phyloP scores from a whole-genome alignment of 2,113 vertebrate genomes.

The Galemys pyrenaicus region DNA sequence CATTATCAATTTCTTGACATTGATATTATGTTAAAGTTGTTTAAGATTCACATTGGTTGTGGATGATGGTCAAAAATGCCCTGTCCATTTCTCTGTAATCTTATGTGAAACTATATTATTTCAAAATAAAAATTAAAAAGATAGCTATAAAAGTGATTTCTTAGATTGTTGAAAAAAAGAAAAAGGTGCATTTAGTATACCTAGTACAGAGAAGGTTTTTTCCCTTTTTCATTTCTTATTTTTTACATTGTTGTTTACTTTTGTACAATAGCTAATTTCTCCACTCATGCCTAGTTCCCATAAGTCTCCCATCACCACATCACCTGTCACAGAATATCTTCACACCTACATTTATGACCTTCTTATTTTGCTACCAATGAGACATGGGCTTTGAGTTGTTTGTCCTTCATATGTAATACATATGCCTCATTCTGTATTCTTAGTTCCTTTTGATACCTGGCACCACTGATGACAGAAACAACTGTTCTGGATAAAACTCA shows the following conservation, averaged over 20 bases:
- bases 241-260: no score
- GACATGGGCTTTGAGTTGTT: neutral
- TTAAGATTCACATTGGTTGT: neutral
- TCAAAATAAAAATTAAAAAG: neutral
- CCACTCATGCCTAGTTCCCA: no score
- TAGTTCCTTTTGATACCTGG: neutral
- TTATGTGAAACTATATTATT: neutral
- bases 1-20: neutral
- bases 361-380: neutral
- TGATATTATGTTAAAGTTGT: neutral
- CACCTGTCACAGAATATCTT: neutral
- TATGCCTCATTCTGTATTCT: neutral
- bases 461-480: neutral
- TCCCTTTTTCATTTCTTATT: no score
- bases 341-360: neutral
- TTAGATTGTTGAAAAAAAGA: neutral
- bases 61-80: neutral
- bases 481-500: neutral
- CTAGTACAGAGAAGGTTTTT: neutral
- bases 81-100: neutral
- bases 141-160: neutral
- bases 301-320: no score
- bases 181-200: neutral
- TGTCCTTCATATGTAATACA: neutral
- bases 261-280: no score